Evolutionary conservation across 2,113 vertebrate species (phyloP), one percentile per base, ranked within the genome.

Genomic region (Myiozetetes cayanensis): DNA sequence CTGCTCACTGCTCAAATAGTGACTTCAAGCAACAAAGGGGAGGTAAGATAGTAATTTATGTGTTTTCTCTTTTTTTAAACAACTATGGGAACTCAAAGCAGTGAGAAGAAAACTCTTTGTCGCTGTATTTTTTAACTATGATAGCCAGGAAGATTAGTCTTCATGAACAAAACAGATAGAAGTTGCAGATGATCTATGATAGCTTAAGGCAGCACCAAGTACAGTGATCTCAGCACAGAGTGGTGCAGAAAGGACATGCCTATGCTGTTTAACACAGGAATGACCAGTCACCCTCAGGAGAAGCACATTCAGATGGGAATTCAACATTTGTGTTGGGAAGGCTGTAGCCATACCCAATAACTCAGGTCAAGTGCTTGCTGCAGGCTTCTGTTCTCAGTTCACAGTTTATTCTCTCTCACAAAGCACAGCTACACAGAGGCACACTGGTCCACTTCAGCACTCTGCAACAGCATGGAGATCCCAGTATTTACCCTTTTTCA

Each of bases 21-120:
- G 19, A 62, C 56, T 73, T 83, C 33, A 84, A 47, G 22, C 37
- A 76, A 2, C 31, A 76, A 70, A 50, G 10, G 23, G 21, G 52
- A 71, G 33, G 2, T 31, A 66, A 65, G 53, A 44, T 47, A 27
- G 20, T 56, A 27, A 28, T 76, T 73, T 65, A 65, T 0, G 0
- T 1, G 2, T 68, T 90, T 82, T 37, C 41, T 61, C 56, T 37
- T 19, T 49, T 49, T 95, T 93, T 55, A 74, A 93, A 74, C 27
- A 77, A 46, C 15, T 47, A 23, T 7, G 5, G 47, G n/a, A 81
- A 85, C 61, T 82, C 41, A 72, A 72, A 89, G 9, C 35, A 49
- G 12, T 13, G 28, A 73, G 46, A 10, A 28, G 39, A 78, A 72
- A 89, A 12, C 7, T 43, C 49, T 12, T 9, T 44, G 27, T 35